Evolutionary conservation across 2,113 vertebrate species (phyloP), one percentile per base, ranked within the genome.

Genomic region (Microcebus jonahi): DNA sequence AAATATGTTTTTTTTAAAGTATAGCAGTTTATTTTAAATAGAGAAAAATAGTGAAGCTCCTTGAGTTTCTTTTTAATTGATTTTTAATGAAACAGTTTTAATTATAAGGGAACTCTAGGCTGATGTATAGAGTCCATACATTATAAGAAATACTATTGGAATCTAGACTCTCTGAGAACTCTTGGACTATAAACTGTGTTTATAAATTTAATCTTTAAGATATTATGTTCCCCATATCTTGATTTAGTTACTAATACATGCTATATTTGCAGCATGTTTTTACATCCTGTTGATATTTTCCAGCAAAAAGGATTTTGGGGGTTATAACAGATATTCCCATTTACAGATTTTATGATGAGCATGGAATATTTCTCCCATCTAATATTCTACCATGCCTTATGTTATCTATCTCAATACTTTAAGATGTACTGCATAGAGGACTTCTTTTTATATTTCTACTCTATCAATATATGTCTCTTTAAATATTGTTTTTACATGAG

Each of bases 241-340:
- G 1, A 95, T 97, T 97, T 97, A 83, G 12, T 61, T 93, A 79
- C 4, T 96, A 61, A 55, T 92, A 91, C 53, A 95, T 91, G 15
- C 82, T 85, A 27, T 55, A 77, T 88, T 94, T 91, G 34, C 42
- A 95, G 12, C 21, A 81, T 31, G 1, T 6, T 96, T 91, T 83
- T 6, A 6, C 80, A 1, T 3, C 8, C 4, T 1, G 29, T 96
- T 95, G 86, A 1, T 71, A 67, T 90, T 96, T 96, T 90, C n/a
- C 34, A 94, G n/a, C 31, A 77, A 27, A 57, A 48, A 50, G 36
- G n/a, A 1, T 50, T 76, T 55, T 68, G 53, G 23, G 18, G 29
- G 6, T 80, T 68, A 86, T 45, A 75, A 75, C 7, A 70, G 17
- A 61, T 90, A 86, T 39, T 18, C 36, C 20, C 55, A 53, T 70